Percentiles rank a stretch among this genome's conserved stretches.
phyloP scores from a whole-genome alignment of 2,113 vertebrate species.

The Cephalopholis sonnerati region DNA sequence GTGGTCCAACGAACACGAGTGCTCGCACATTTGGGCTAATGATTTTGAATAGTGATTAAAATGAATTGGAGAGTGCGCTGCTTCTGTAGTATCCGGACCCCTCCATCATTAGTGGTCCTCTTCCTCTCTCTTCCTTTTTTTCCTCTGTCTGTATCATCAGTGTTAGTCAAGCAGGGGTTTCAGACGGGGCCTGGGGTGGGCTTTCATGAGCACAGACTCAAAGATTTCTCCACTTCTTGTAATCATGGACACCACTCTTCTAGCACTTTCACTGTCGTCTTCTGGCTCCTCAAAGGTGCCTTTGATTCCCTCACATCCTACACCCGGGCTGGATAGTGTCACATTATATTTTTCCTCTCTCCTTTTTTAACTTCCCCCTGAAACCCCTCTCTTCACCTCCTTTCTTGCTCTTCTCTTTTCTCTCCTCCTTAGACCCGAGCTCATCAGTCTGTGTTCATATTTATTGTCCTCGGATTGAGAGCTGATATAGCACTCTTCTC shows the following conservation, averaged over 20 bases:
- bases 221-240: conserved; percentile 84
- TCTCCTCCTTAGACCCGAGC: conserved; percentile 34
- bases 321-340: conserved; percentile 73
- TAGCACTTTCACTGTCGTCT: conserved; percentile 79
- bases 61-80: conserved; percentile 76
- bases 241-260: conserved; percentile 86
- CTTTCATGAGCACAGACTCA: conserved; percentile 83
- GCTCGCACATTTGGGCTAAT: conserved; percentile 76
- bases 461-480: conserved; percentile 51
- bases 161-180: conserved; percentile 74
- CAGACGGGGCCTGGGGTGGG: conserved; percentile 77
- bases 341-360: conserved; percentile 69
- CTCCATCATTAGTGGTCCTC: conserved; percentile 81
- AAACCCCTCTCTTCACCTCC: conserved; percentile 14
- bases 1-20: conserved; percentile 64
- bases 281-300: conserved; percentile 81
- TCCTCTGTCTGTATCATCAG: conserved; percentile 69
- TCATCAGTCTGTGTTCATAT: conserved; percentile 64
- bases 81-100: conserved; percentile 75
- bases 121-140: conserved; percentile 60
- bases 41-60: conserved; percentile 84
- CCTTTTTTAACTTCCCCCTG: conserved; percentile 7
- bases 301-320: conserved; percentile 83
- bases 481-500: conserved; percentile 67
- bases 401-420: conserved; percentile 40